These are phyloP conservation scores for Propsilocerus akamusi DNA, from an alignment of 1,140 invertebrate species.

Conservation along the genomic window DNA sequence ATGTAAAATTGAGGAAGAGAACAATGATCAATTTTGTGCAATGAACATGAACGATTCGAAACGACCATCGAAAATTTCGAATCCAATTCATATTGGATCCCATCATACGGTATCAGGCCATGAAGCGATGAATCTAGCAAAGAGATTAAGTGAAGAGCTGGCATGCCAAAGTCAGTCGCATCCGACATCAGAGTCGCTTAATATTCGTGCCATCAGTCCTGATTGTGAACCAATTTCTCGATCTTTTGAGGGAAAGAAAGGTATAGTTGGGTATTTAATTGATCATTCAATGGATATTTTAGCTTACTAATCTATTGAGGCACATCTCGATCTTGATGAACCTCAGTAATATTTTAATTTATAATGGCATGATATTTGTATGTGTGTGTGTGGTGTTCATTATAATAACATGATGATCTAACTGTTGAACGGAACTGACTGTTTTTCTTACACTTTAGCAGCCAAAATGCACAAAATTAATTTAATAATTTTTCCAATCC, in stretches of 20 bases:
- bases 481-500: no score
- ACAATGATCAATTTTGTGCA: slow-evolving; percentile 17
- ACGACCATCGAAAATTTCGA: slow-evolving; percentile 22
- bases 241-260: slow-evolving; percentile 30
- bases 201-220: slow-evolving; percentile 25
- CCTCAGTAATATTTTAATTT: not conserved
- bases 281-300: no score
- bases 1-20: slow-evolving; percentile 48
- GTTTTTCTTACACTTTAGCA: no score
- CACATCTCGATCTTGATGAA: no score
- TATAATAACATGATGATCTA: not conserved
- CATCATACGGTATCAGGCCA: slow-evolving; percentile 57
- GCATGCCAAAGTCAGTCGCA: slow-evolving; percentile 33
- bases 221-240: slow-evolving; percentile 36
- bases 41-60: not conserved
- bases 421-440: not conserved
- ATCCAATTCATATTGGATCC: slow-evolving; percentile 46
- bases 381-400: not conserved
- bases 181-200: slow-evolving; percentile 24
- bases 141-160: slow-evolving; percentile 47
- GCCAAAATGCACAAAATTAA: no score
- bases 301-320: slow-evolving; percentile 12
- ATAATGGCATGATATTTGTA: not conserved
- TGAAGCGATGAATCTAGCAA: slow-evolving; percentile 54
- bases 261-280: no score